phyloP scores from a whole-genome alignment of 2,113 vertebrate species.

The Muscicapa adusta region DNA sequence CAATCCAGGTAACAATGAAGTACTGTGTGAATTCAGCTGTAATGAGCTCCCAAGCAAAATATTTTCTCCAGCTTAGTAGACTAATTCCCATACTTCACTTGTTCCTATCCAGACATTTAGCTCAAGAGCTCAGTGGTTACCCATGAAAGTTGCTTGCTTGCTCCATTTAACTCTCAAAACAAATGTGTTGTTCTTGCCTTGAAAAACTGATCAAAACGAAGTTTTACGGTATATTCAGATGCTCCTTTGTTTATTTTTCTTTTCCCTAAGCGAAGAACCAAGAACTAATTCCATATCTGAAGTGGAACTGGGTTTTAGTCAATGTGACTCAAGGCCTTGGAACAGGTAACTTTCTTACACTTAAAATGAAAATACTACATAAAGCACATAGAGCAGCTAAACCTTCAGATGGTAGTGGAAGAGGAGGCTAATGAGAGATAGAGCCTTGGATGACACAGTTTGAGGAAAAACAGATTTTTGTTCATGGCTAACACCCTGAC shows the following conservation, averaged over 20 bases:
- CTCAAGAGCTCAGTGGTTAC: neutral
- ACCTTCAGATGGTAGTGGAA: neutral
- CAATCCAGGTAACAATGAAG: neutral
- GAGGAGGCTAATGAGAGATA: neutral
- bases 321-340: neutral
- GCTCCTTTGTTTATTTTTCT: neutral
- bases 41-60: neutral
- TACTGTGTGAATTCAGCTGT: neutral
- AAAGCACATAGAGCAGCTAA: neutral
- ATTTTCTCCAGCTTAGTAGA: neutral
- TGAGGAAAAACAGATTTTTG: neutral
- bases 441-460: neutral
- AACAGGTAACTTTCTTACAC: neutral
- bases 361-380: neutral
- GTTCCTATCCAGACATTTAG: neutral
- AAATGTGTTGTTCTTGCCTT: neutral
- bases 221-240: neutral
- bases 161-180: neutral
- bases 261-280: neutral
- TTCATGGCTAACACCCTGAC: neutral
- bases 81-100: neutral
- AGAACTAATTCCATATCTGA: neutral
- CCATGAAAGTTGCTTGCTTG: neutral
- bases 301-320: neutral
- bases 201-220: neutral